phyloP scores from a whole-genome alignment of 2,797 vertebrate species.

The Glyptemys insculpta region DNA sequence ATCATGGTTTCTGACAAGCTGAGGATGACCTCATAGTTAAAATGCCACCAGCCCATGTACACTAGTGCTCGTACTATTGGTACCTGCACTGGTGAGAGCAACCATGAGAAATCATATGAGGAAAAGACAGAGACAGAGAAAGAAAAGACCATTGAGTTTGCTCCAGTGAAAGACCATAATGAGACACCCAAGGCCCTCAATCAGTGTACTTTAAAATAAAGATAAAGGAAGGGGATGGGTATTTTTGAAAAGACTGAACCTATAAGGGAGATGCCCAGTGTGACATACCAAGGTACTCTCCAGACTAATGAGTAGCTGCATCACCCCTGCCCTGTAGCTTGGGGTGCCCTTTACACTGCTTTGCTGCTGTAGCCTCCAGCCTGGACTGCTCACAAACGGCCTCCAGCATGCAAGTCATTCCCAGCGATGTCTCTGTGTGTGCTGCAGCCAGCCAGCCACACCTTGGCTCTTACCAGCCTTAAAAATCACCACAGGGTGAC shows the following conservation, averaged over 20 bases:
- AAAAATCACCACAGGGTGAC: background rate
- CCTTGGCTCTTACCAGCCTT: background rate
- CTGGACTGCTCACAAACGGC: background rate
- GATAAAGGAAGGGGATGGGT: background rate
- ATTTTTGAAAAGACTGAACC: background rate
- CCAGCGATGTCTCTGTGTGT: background rate
- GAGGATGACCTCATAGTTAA: background rate
- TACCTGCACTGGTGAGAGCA: background rate
- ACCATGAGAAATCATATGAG: background rate
- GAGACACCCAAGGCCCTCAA: rapidly evolving
- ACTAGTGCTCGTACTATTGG: background rate
- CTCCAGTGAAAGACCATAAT: background rate
- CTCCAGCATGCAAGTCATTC: background rate
- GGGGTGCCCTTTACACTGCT: too few relatives aligned
- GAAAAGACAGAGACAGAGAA: background rate
- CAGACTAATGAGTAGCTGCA: too few relatives aligned
- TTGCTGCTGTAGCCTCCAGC: background rate
- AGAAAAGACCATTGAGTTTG: background rate
- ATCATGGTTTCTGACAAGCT: too few relatives aligned
- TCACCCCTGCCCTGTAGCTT: too few relatives aligned
- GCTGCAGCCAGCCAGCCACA: background rate
- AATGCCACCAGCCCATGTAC: background rate
- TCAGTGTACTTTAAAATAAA: background rate
- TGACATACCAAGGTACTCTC: too few relatives aligned
- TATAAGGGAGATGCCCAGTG: background rate